A percentile compares a stretch with the other conserved stretches of the same genome.
These are phyloP conservation scores for Nesidiocoris tenuis DNA, from an alignment of 2,888 invertebrate genomes.

Conservation along the genomic window DNA sequence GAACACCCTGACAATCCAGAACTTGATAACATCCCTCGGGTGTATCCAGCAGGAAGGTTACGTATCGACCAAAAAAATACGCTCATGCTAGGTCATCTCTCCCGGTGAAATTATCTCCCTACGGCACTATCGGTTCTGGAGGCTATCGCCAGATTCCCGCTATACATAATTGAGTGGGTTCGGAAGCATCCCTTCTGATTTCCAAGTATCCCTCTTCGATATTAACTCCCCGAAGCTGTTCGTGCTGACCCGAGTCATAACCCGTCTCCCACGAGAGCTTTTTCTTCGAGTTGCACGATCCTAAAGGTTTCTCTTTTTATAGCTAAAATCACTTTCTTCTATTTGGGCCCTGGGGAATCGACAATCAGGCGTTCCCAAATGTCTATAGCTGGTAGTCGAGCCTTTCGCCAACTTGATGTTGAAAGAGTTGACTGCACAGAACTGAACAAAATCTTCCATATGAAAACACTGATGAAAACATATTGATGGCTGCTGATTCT, in stretches of 20 bases:
- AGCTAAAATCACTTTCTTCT: background rate
- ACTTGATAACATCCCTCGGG: too few relatives aligned
- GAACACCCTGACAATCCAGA: too few relatives aligned
- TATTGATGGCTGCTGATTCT: too few relatives aligned
- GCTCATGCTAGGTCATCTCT: slow-evolving; percentile 2
- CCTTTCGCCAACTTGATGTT: too few relatives aligned
- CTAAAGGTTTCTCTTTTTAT: background rate
- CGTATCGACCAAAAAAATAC: slow-evolving; percentile 38
- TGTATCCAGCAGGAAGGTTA: too few relatives aligned
- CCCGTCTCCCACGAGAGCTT: background rate
- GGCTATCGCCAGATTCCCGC: slow-evolving; percentile 20
- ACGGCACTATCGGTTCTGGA: slow-evolving; percentile 39
- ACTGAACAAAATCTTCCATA: too few relatives aligned
- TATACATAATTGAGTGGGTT: slow-evolving; percentile 8
- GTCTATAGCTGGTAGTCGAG: too few relatives aligned
- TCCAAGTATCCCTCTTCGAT: slow-evolving; percentile 8
- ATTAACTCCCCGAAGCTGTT: background rate
- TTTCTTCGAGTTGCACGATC: background rate
- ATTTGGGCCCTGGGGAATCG: background rate
- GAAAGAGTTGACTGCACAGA: too few relatives aligned
- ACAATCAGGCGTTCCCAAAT: too few relatives aligned
- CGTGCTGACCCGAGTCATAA: background rate
- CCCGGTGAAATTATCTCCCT: slow-evolving; percentile 29
- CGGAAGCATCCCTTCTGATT: slow-evolving; percentile 22
- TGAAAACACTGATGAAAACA: too few relatives aligned